phyloP scores from a whole-genome alignment of 2,888 invertebrate genomes.

The Calliphora vomitoria region DNA sequence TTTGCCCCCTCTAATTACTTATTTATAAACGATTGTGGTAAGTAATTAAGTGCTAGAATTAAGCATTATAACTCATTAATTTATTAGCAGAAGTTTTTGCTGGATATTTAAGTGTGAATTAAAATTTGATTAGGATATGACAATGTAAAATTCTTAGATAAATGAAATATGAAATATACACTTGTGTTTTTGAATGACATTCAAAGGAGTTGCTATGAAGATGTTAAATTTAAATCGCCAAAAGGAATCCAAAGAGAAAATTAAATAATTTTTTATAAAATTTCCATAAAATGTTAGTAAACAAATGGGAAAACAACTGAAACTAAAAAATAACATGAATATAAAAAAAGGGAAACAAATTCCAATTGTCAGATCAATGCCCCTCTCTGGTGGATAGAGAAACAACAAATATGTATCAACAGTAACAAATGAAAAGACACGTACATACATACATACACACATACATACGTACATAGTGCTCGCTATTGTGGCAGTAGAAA shows the following conservation, averaged over 20 bases:
- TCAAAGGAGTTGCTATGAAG: background rate
- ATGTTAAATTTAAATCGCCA: background rate
- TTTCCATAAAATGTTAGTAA: conserved; percentile 12
- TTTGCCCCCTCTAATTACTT: no score
- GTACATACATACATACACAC: background rate
- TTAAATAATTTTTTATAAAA: background rate
- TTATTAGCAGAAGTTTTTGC: no score
- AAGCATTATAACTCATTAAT: no score
- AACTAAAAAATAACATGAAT: background rate
- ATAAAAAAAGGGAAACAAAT: conserved; percentile 60
- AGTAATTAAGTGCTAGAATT: no score
- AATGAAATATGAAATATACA: no score
- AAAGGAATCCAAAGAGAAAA: conserved; percentile 9
- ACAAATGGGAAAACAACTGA: conserved; percentile 15
- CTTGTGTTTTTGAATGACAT: no score
- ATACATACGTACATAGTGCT: background rate
- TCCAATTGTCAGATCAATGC: conserved; percentile 48
- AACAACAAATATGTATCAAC: conserved; percentile 10
- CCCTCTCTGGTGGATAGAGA: conserved; percentile 13
- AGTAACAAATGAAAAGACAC: conserved; percentile 14
- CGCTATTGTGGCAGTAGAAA: background rate
- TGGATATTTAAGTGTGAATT: no score
- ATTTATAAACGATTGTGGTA: no score
- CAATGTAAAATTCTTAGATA: no score
- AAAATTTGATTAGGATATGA: no score